Base-by-base conservation (phyloP, 2,797 vertebrate species). In the Tiaroga cobitis region DNA sequence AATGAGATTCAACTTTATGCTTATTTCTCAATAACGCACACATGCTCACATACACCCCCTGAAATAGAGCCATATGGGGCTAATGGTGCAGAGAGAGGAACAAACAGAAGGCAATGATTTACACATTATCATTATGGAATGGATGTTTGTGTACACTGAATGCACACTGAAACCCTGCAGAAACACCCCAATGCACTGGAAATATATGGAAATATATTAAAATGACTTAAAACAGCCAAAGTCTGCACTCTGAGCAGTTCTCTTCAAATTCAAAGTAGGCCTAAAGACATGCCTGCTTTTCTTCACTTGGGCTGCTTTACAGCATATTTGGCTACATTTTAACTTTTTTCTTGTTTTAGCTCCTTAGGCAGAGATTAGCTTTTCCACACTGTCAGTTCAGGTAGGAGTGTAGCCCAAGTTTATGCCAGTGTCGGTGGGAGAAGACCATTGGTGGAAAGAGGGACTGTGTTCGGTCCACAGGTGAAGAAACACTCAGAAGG, bases 1-100 rank as follows among this genome's bases (percentile, higher is more conserved):
- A 51, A 32, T 61, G 68, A 69, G 26, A 24, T 72, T 49, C 41
- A 81, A 41, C 80, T 73, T 63, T 69, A 37, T 59, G 51, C 15
- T 82, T 61, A 41, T 49, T 69, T 81, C 80, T 61, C 54, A 59
- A 69, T 54, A 88, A 15, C n/a, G 85, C 87, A 37, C 77, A 65
- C 84, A 91, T 39, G 82, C 69, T 89, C 70, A 78, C 73, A 76
- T 78, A 51, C 73, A 81, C 49, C 68, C 65, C 59, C 61, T 83
- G 54, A 87, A 85, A 85, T 39, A 68, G 88, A 80, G 87, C 88
- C 91, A 93, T 93, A 94, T 92, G 90, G 88, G 84, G 82, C 84
- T 90, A 92, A 93, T 92, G 91, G 88, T 87, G 85, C 86, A 70
- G 70, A 82, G 74, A 88, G 37, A 81, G 37, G 75, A 90, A 92